Evolutionary conservation across 2,797 vertebrate species (phyloP).

Genomic region (Melanitta fusca): DNA sequence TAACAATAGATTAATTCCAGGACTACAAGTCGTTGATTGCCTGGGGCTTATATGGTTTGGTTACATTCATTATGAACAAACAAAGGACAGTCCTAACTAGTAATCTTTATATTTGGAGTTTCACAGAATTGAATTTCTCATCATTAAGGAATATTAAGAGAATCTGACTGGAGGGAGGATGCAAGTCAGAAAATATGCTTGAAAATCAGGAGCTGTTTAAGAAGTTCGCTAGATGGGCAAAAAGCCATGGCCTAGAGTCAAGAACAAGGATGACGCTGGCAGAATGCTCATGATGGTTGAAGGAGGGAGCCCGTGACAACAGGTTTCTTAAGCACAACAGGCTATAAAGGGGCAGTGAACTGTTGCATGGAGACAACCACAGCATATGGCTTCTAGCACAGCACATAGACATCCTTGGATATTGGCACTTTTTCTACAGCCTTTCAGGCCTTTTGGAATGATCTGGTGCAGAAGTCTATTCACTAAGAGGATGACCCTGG

Average conservation of each 20-base stretch:
- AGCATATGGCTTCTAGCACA: slow-evolving; percentile 36
- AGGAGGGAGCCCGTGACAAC: background rate
- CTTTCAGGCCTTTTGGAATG: background rate
- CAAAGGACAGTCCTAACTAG: background rate
- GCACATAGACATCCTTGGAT: background rate
- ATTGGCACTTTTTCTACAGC: slow-evolving; percentile 11
- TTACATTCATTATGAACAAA: background rate
- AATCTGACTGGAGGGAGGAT: background rate
- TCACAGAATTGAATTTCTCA: background rate
- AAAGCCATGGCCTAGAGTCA: slow-evolving; percentile 1
- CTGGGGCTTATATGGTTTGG: background rate
- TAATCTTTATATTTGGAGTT: background rate
- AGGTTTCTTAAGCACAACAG: slow-evolving; percentile 13
- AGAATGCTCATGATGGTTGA: background rate
- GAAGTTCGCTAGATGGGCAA: slow-evolving; percentile 25
- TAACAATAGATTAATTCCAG: background rate
- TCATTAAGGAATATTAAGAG: background rate
- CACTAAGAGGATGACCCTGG: background rate
- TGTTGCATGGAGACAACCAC: background rate
- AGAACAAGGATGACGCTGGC: background rate
- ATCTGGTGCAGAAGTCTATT: background rate
- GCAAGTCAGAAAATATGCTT: background rate
- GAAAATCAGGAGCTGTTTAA: slow-evolving; percentile 16
- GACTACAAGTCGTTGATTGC: background rate
- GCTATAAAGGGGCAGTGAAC: background rate